These are phyloP conservation scores for Stegophylla sp. DNA, from an alignment of 2,888 invertebrate species.

Conservation along the genomic window DNA sequence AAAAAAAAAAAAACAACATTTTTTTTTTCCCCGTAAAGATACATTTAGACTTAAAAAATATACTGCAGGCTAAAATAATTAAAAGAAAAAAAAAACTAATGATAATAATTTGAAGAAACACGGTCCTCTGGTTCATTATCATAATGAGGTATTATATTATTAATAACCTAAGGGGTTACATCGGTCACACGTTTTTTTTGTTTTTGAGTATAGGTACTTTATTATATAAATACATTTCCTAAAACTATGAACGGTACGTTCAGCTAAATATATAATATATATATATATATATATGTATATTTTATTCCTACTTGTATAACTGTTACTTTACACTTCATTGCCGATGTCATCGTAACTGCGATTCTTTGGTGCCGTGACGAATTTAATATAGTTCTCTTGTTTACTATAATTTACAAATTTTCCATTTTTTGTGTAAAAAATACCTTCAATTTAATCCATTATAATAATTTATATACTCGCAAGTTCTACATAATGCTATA, in stretches of 20 bases:
- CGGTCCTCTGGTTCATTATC: constrained; percentile 12
- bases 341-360: no score
- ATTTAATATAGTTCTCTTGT: not conserved
- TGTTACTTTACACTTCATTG: constrained; percentile 9
- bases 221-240: constrained; percentile 7
- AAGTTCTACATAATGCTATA: not conserved
- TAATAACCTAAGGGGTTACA: constrained; percentile 25
- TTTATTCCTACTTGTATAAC: not conserved
- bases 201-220: not conserved
- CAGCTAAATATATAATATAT: no score
- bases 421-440: not conserved
- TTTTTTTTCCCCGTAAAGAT: not conserved
- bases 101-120: no score
- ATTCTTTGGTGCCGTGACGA: not conserved
- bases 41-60: no score
- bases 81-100: no score
- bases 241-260: no score
- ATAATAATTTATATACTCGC: not conserved
- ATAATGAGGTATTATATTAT: constrained; percentile 36
- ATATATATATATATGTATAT: no score
- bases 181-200: constrained; percentile 35
- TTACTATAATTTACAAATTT: not conserved
- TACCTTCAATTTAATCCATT: not conserved
- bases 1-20: not conserved
- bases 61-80: no score